These are phyloP conservation scores for Drosophila monieri DNA, from an alignment of 2,888 invertebrate genomes.

Conservation along the genomic window DNA sequence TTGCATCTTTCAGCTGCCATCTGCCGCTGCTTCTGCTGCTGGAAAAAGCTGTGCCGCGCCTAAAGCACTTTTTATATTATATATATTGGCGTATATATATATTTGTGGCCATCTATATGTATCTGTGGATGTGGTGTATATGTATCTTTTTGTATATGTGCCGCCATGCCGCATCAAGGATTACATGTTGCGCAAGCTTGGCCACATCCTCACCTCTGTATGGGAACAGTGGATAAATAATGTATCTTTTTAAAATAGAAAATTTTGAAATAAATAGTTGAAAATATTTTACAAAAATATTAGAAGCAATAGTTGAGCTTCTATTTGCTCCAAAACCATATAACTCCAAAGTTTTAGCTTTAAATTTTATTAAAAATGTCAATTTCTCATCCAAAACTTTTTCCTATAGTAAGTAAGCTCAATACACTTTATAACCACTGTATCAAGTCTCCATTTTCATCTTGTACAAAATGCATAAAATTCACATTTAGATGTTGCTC, in stretches of 20 bases:
- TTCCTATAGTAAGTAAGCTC: too few species aligned
- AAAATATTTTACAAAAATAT: not conserved
- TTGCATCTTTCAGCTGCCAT: conserved; percentile 68
- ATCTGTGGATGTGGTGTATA: conserved; percentile 18
- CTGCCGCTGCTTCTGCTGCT: conserved; percentile 63
- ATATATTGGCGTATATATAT: conserved; percentile 32
- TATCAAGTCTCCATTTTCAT: conserved; percentile 49
- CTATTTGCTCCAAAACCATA: too few species aligned
- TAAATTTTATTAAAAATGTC: too few species aligned
- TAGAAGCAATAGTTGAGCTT: too few species aligned
- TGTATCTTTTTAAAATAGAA: not conserved
- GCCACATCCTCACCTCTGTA: conserved; percentile 41
- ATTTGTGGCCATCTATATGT: conserved; percentile 11
- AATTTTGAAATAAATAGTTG: not conserved
- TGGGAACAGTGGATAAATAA: conserved; percentile 44
- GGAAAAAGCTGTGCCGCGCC: conserved; percentile 71
- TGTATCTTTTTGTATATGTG: conserved; percentile 36
- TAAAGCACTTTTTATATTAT: conserved; percentile 63
- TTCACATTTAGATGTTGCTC: conserved; percentile 67
- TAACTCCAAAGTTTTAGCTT: too few species aligned
- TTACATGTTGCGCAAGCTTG: conserved; percentile 48
- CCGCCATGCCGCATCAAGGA: conserved; percentile 59
- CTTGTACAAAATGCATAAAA: conserved; percentile 72
- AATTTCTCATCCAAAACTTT: too few species aligned
- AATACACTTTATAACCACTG: conserved; percentile 45